phyloP scores from a whole-genome alignment of 2,888 invertebrate genomes.

The Dermolepida albohirtum region DNA sequence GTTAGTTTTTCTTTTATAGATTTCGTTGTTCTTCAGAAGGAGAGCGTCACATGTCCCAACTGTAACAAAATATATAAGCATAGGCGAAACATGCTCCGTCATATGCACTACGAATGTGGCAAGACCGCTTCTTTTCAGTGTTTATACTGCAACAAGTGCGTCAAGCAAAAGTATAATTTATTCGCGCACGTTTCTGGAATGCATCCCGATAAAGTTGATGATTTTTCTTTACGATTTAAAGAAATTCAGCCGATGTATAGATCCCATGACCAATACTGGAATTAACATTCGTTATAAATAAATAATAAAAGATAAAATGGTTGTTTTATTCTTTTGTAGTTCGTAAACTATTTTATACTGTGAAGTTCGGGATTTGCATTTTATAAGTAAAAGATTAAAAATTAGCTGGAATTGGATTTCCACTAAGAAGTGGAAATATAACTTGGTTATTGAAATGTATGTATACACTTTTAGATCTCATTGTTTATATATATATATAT shows the following conservation, averaged over 20 bases:
- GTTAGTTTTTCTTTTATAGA: slow-evolving; percentile 14
- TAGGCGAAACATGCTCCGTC: slow-evolving; percentile 19
- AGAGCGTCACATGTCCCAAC: slow-evolving; percentile 9
- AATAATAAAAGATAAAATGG: too few species aligned
- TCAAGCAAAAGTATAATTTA: slow-evolving; percentile 29
- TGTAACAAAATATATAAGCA: slow-evolving; percentile 31
- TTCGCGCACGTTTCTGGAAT: slow-evolving; percentile 18
- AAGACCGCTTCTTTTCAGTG: slow-evolving; percentile 26
- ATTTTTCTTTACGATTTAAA: slow-evolving; percentile 13
- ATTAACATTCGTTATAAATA: too few species aligned
- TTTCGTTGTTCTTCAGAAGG: not conserved
- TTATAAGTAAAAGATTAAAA: too few species aligned
- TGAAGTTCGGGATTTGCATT: too few species aligned
- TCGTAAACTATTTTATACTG: too few species aligned
- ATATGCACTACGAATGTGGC: slow-evolving; percentile 36
- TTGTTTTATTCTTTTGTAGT: too few species aligned
- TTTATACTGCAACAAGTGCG: slow-evolving; percentile 18
- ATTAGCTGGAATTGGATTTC: too few species aligned
- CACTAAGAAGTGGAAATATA: too few species aligned
- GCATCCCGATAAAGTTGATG: slow-evolving; percentile 14
- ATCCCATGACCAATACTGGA: too few species aligned
- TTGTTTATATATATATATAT: too few species aligned
- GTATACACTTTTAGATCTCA: too few species aligned
- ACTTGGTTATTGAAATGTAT: too few species aligned
- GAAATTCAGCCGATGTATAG: not conserved